Base-by-base conservation (phyloP, 2,888 invertebrate genomes). In the Acrocera orbiculus region DNA sequence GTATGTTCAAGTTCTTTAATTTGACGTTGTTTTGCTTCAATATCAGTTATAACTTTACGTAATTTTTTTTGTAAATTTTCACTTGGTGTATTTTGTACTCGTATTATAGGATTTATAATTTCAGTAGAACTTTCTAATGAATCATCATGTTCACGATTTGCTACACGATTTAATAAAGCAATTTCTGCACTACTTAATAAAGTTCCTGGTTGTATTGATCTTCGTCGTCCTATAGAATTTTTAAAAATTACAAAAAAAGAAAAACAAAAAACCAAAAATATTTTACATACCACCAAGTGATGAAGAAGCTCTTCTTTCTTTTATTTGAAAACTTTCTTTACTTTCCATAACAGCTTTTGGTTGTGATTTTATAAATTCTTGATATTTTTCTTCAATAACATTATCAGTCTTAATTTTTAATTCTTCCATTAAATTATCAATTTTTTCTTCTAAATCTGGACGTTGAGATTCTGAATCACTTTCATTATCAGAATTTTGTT, bases 331-430 rank as follows among this genome's bases (percentile, higher is more conserved):
- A 32, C 49, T 54, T 30, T 59, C 60, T 38, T 50, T 53, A 33
- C 59, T 59, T 23, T 56, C 53, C 52, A 56, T 55, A 0, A 60
- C 55, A 1, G 56, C 56, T 33, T 54, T 54, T 7, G 61, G 61
- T 38, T 58, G 58, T 15, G 46, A 52, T 40, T 66, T 63, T 29
- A 71, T 58, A 47, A 69, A 71, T 40, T 71, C 70, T 41, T 69
- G 65, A 56, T 70, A 70, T 44, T 69, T 65, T 22, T 67, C 66
- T 40, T 65, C 62, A 45, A 74, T 69, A 16, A 77, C 52, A 41
- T 65, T 65, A 54, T 83, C 79, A 42, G 79, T 81, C 51, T 73
- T 74, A 26, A 64, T 62, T 46, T 69, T 69, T 48, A 83, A 76
- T 46, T 71, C 73, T 36, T 70, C 72, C 71, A 82, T 77, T 31